Evolutionary conservation across 2,113 vertebrate species (phyloP).

Genomic region (Poeciliopsis prolifica): DNA sequence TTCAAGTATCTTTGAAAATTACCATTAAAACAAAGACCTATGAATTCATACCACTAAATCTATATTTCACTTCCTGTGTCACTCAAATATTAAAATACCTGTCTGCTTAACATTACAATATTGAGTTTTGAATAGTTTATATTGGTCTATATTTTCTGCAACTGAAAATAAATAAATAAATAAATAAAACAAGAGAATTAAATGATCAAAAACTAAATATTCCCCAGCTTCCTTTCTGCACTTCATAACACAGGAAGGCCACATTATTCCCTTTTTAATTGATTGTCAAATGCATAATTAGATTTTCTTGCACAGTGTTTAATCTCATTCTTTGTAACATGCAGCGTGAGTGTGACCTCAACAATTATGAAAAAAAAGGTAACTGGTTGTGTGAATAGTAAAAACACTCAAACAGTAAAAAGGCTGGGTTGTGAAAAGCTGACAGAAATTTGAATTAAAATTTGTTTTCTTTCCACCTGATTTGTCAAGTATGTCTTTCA

Average conservation of each 20-base stretch:
- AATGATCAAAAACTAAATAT: conserved; percentile 61
- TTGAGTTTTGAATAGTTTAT: conserved; percentile 46
- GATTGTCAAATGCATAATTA: conserved; percentile 88
- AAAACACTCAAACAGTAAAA: conserved; percentile 67
- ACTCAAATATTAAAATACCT: neutral
- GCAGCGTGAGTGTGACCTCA: conserved; percentile 84
- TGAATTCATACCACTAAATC: neutral
- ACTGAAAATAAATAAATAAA: conserved; percentile 16
- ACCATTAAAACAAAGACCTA: too few species aligned
- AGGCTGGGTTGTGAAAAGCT: conserved; percentile 80
- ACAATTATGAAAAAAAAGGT: conserved; percentile 87
- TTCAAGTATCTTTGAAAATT: neutral
- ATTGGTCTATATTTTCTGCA: conserved; percentile 16
- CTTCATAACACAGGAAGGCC: conserved; percentile 71
- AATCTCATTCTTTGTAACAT: conserved; percentile 86
- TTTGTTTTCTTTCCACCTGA: conserved; percentile 91
- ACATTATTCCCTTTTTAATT: conserved; percentile 87
- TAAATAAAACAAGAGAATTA: conserved; percentile 44
- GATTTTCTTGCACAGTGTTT: conserved; percentile 85
- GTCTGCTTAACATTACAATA: neutral
- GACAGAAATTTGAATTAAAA: conserved; percentile 85
- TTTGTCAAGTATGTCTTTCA: conserved; percentile 83
- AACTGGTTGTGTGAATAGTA: conserved; percentile 86
- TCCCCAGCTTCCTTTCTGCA: conserved; percentile 45
- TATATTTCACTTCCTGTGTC: neutral